Conservation (phyloP, 2,113 vertebrate genomes). For the Synodontis membranacea region DNA sequence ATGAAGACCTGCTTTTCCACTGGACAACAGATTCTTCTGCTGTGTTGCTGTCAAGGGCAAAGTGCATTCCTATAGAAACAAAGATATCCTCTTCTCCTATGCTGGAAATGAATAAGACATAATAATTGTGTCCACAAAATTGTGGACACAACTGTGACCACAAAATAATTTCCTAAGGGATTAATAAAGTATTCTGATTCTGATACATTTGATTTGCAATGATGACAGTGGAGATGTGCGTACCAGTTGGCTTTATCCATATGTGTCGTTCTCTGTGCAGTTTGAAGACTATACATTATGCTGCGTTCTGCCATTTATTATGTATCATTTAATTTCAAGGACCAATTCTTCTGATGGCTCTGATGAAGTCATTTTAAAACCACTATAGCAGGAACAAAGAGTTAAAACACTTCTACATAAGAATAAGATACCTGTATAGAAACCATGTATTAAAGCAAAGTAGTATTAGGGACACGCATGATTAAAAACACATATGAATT, state of each 20-base stretch:
- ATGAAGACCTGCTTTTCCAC: neutral
- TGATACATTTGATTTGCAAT: too few relatives aligned
- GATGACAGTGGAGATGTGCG: neutral
- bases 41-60: neutral
- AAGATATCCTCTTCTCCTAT: neutral
- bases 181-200: too few relatives aligned
- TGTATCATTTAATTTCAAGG: neutral
- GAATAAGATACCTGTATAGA: neutral
- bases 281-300: neutral
- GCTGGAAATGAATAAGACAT: neutral
- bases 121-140: too few relatives aligned
- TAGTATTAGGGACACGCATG: neutral
- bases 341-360: neutral
- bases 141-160: too few relatives aligned
- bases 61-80: neutral
- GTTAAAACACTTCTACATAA: neutral
- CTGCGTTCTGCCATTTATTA: neutral
- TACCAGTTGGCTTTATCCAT: neutral
- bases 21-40: neutral
- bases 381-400: neutral
- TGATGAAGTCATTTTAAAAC: neutral
- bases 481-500: constrained; percentile 47
- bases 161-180: too few relatives aligned
- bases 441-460: constrained; percentile 33
- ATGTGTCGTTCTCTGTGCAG: neutral